Base-by-base conservation (phyloP, 2,113 vertebrate species). In the Cisticola juncidis region DNA sequence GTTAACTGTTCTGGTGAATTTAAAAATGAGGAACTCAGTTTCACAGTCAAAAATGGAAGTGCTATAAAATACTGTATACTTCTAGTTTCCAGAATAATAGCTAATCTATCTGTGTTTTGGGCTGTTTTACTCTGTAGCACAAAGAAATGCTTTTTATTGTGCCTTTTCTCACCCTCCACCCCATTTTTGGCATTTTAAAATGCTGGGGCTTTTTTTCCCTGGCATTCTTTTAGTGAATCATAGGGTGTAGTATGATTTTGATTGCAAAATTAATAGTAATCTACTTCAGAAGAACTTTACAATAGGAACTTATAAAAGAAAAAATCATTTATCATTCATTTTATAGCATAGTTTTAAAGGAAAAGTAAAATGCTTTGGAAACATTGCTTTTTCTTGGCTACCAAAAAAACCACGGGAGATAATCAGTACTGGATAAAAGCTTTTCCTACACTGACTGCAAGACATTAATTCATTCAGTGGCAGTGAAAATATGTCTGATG, bases 261-360 rank as follows among this genome's bases (percentile, higher is more conserved):
- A 92, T 92, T 83, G 62, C 58, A 91, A 88, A 79, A 95, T 72
- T 88, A 80, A 53, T 82, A 92, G 28, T 86, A 77, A 92, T 81
- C n/a, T 86, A 14, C 22, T 91, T 96, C 45, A 53, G 50, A 86
- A 91, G 33, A 91, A 19, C 88, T 94, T 82, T 88, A 69, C 48
- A 68, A 44, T 64, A 42, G 42, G 45, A 89, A 58, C 54, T 78
- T 92, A 45, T 81, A 36, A 90, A 93, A 86, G 73, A 36, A 58
- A 81, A 92, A 92, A 38, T 86, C 31, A 25, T 92, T 86, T 74
- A 85, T 94, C 21, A 29, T 66, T 88, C 42, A 1, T 12, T 88
- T 91, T 70, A 50, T 62, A 78, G 56, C 9, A 22, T 31, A 69
- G 20, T 77, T 96, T 77, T 91, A 92, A 92, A 86, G 28, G 42